These are phyloP conservation scores for Drosophila paulistorum DNA, from an alignment of 1,140 invertebrate species.

Conservation along the genomic window DNA sequence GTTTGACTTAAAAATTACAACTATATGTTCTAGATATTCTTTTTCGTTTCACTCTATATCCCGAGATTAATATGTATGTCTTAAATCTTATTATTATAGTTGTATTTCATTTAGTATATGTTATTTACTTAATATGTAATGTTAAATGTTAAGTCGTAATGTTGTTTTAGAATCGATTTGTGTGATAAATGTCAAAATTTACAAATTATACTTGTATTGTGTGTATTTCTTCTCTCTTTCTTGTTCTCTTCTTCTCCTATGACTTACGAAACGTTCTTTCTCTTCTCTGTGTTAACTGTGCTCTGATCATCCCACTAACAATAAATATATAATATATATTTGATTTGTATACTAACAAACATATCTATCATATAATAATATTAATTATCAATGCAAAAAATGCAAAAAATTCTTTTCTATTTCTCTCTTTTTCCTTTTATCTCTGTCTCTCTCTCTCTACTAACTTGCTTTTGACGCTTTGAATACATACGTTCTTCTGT, in stretches of 20 bases:
- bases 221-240: conserved; percentile 71
- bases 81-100: neutral
- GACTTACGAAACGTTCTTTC: conserved; percentile 53
- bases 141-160: conserved; percentile 8
- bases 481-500: conserved; percentile 32
- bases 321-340: conserved; percentile 18
- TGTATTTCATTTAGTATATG: neutral
- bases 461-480: too few relatives aligned
- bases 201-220: conserved; percentile 76
- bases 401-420: conserved; percentile 52
- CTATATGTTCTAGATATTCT: too few relatives aligned
- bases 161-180: conserved; percentile 39
- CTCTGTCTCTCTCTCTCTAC: conserved; percentile 33
- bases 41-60: too few relatives aligned
- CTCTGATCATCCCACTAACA: conserved; percentile 52
- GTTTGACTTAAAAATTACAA: too few relatives aligned
- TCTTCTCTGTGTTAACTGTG: conserved; percentile 59
- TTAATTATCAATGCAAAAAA: conserved; percentile 48
- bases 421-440: conserved; percentile 47
- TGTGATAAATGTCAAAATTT: conserved; percentile 56
- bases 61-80: neutral
- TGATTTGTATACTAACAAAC: neutral
- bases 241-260: conserved; percentile 54
- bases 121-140: neutral
- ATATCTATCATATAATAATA: neutral